phyloP scores from a whole-genome alignment of 2,797 vertebrate genomes.

The Phrynocephalus forsythii region DNA sequence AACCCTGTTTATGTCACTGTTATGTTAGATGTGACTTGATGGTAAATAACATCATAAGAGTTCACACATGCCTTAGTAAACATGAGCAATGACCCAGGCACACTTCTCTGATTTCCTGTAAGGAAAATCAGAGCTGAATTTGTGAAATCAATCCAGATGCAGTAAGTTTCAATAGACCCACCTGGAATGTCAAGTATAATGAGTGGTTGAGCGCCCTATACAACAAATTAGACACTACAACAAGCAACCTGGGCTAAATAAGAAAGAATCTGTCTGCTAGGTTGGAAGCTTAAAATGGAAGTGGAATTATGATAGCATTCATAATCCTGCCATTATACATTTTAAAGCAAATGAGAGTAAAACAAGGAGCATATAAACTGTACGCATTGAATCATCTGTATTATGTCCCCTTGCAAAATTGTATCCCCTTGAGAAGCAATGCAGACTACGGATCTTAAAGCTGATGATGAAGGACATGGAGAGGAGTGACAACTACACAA shows the following conservation, averaged over 20 bases:
- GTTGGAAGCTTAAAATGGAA: too few relatives aligned
- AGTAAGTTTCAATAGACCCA: background rate
- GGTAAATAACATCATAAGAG: too few relatives aligned
- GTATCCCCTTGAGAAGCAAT: background rate
- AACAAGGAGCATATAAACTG: background rate
- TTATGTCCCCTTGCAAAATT: background rate
- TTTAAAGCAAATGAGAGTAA: background rate
- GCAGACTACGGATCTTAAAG: background rate
- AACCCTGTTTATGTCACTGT: too few relatives aligned
- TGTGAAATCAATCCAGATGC: background rate
- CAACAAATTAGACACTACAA: background rate
- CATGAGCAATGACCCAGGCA: too few relatives aligned
- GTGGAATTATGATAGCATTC: background rate
- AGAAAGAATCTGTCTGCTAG: background rate
- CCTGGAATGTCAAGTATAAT: background rate
- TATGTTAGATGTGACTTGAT: too few relatives aligned
- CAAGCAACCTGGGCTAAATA: background rate
- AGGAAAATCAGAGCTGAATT: too few relatives aligned
- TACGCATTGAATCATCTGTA: background rate
- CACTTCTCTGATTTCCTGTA: too few relatives aligned
- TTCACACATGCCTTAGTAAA: too few relatives aligned
- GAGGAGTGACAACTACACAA: conserved; percentile 13
- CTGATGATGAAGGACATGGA: background rate
- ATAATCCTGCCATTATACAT: background rate
- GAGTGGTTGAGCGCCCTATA: background rate